These are phyloP conservation scores for Leptobrachium ailaonicum DNA, from an alignment of 2,113 vertebrate genomes.

Conservation along the genomic window DNA sequence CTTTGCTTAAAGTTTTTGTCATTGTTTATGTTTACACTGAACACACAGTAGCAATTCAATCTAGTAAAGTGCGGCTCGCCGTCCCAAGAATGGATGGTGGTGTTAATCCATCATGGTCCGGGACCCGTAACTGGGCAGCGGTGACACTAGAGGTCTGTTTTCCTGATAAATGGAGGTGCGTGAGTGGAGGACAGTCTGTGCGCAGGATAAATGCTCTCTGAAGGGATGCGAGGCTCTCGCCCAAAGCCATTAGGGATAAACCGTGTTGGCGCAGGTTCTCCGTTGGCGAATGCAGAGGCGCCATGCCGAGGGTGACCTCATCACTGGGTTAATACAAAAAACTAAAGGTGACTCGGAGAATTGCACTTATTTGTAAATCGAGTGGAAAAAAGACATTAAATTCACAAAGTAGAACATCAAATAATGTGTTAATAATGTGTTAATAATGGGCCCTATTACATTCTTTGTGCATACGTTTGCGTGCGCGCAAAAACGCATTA, in stretches of 20 bases:
- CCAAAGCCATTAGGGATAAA: not conserved
- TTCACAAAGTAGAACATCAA: no score
- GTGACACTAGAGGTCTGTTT: slow-evolving; percentile 8
- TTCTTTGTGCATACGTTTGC: no score
- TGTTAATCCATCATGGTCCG: not conserved
- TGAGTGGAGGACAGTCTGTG: not conserved
- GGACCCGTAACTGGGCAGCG: not conserved
- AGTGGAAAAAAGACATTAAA: no score
- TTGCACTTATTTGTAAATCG: no score
- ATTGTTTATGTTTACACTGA: slow-evolving; percentile 14
- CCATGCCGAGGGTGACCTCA: no score
- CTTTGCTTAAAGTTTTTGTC: no score
- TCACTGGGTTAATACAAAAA: no score
- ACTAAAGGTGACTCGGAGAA: no score
- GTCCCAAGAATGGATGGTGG: not conserved
- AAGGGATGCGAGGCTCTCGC: not conserved
- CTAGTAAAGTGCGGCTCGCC: not conserved
- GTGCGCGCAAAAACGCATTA: no score
- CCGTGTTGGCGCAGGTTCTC: not conserved
- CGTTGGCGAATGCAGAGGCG: no score
- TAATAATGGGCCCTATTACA: no score
- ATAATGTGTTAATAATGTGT: no score
- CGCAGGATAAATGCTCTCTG: not conserved
- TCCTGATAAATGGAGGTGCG: slow-evolving; percentile 2
- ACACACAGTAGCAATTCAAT: slow-evolving; percentile 37